Evolutionary conservation across 2,113 vertebrate genomes (phyloP), one percentile per base, ranked within the genome.

Genomic region (Misgurnus anguillicaudatus): DNA sequence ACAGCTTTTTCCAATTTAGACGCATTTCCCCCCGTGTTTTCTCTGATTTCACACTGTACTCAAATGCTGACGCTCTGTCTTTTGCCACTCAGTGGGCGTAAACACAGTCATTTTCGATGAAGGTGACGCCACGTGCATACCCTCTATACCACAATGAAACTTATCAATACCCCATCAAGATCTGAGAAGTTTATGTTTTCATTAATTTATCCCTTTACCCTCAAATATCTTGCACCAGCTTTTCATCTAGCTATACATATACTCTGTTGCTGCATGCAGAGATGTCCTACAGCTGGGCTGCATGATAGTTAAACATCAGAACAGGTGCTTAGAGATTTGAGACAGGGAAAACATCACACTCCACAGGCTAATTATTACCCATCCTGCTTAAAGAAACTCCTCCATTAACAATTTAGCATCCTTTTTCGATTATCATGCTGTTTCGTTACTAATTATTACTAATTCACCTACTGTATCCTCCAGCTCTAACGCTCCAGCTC

Each of bases 181-280:
- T 69, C 21, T 51, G 47, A 24, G 38, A 77, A 17, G 53, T 39
- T 66, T 66, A 71, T 11, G 8, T 31, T 77, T 77, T 81, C 74
- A 71, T 47, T 65, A 41, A 64, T 81, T 77, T 39, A 77, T 61
- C 41, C 61, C 48, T 42, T 31, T 5, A 6, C 19, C 39, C 51
- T 39, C 9, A 39, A 57, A 71, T 71, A 10, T 70, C 8, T 70
- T 3, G 17, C 53, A 36, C n/a, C 48, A 71, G 51, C 16, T 70
- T 65, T 24, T 67, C 65, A 63, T 24, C 31, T n/a, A 31, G 47
- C n/a, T 69, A 65, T 61, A 38, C 51, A 7, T 39, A n/a, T 13
- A 36, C 53, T 58, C 51, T 58, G 53, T 36, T 57, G 47, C 68
- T 38, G 51, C 39, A 14, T 38, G 51, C 39, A 14, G 53, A 57